A percentile compares a stretch with the other conserved stretches of the same genome.
Evolutionary conservation across 2,888 invertebrate species (phyloP).

Genomic region (Rosalia funebris): DNA sequence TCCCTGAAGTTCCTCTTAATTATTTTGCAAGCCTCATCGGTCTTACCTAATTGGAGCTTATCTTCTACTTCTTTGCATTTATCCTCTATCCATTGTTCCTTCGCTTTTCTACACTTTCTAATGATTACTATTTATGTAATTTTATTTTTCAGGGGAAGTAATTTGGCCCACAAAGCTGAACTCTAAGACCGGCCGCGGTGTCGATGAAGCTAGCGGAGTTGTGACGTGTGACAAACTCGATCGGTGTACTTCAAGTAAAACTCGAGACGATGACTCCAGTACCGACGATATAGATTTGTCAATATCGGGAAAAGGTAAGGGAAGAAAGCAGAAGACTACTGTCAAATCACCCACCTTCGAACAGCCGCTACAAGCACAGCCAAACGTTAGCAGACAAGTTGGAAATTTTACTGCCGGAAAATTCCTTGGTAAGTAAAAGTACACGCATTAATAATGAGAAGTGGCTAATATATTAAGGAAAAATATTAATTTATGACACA

Average conservation of each 20-base stretch:
- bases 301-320: not conserved
- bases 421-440: conserved; percentile 39
- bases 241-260: conserved; percentile 49
- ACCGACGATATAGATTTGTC: too few relatives aligned
- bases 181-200: conserved; percentile 62
- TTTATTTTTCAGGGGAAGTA: conserved; percentile 50
- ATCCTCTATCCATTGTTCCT: too few relatives aligned
- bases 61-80: too few relatives aligned
- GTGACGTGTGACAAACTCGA: conserved; percentile 65
- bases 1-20: too few relatives aligned
- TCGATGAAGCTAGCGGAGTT: conserved; percentile 64
- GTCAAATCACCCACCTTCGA: conserved; percentile 8
- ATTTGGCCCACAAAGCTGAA: conserved; percentile 60
- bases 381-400: conserved; percentile 45
- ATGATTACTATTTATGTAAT: too few relatives aligned
- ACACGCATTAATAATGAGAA: too few relatives aligned
- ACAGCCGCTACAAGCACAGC: conserved; percentile 30
- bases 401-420: conserved; percentile 40
- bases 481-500: too few relatives aligned
- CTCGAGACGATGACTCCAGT: too few relatives aligned
- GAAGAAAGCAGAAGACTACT: conserved; percentile 25
- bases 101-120: too few relatives aligned
- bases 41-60: too few relatives aligned
- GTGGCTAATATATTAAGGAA: too few relatives aligned
- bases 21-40: too few relatives aligned